Conservation (phyloP, 1,140 invertebrate genomes). For the Alviniconcha marisindica region DNA sequence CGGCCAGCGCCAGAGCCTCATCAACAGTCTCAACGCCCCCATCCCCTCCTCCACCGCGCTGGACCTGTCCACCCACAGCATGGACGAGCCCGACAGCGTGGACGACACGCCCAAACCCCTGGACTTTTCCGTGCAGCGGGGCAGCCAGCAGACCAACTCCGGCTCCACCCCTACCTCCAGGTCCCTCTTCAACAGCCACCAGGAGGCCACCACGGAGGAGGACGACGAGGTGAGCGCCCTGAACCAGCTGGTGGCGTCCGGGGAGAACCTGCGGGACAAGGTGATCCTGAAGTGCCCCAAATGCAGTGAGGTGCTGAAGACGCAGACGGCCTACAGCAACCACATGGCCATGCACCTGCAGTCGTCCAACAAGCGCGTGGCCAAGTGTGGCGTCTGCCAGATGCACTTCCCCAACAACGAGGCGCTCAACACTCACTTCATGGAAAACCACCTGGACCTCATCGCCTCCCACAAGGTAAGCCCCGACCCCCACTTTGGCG, state of each 20-base stretch:
- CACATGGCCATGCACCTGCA: conserved; percentile 69
- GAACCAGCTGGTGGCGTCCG: too few species aligned
- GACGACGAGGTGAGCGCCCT: background rate
- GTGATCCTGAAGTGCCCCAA: conserved; percentile 56
- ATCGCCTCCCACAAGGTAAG: conserved; percentile 36
- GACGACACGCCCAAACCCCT: conserved; percentile 57
- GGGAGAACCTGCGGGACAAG: background rate
- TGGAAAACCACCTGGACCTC: conserved; percentile 58
- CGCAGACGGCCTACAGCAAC: conserved; percentile 65
- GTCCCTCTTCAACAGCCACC: background rate
- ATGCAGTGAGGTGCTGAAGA: conserved; percentile 67
- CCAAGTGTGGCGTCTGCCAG: conserved; percentile 73
- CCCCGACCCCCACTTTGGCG: too few species aligned
- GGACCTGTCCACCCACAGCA: background rate
- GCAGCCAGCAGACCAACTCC: background rate
- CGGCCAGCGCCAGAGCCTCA: background rate
- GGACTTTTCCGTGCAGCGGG: conserved; percentile 68
- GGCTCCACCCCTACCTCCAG: background rate
- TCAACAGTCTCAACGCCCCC: conserved; percentile 8
- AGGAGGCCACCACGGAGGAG: too few species aligned
- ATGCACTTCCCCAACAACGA: conserved; percentile 70
- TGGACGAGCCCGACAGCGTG: conserved; percentile 39
- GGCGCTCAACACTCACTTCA: conserved; percentile 71
- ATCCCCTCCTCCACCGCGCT: background rate
- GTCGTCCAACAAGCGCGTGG: conserved; percentile 61